A percentile compares a stretch with the other conserved stretches of the same genome.
phyloP scores from a whole-genome alignment of 2,113 vertebrate species.

The Nematolebias whitei region DNA sequence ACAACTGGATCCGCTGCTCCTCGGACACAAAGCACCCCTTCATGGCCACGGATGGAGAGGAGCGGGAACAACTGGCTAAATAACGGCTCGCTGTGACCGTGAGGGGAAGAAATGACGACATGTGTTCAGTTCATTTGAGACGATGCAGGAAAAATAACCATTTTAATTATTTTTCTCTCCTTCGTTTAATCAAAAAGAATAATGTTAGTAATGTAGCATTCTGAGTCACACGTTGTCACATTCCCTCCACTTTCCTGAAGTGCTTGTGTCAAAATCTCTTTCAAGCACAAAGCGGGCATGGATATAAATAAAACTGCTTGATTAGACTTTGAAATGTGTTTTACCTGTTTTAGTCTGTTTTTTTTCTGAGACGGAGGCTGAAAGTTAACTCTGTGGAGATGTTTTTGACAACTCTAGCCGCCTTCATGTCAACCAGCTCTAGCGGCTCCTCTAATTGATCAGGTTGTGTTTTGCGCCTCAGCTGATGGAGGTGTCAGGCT shows the following conservation, averaged over 20 bases:
- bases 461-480: slow-evolving; percentile 54
- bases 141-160: no score
- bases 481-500: slow-evolving; percentile 54
- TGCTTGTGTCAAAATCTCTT: no score
- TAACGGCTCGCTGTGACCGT: slow-evolving; percentile 66
- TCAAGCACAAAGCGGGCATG: neutral
- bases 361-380: neutral
- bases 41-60: slow-evolving; percentile 45
- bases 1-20: slow-evolving; percentile 70
- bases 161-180: no score
- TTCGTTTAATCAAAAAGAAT: no score
- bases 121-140: no score
- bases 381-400: neutral
- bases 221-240: no score
- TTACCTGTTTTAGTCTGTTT: neutral
- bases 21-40: slow-evolving; percentile 70
- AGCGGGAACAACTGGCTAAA: slow-evolving; percentile 58
- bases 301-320: neutral
- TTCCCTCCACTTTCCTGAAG: no score
- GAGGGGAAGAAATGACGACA: slow-evolving; percentile 15
- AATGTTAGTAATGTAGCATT: no score
- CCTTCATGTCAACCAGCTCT: slow-evolving; percentile 11
- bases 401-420: neutral
- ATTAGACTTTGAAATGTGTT: neutral
- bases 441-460: slow-evolving; percentile 39